These are phyloP conservation scores for Tragulus kanchil DNA, from an alignment of 2,113 vertebrate genomes.

Conservation along the genomic window DNA sequence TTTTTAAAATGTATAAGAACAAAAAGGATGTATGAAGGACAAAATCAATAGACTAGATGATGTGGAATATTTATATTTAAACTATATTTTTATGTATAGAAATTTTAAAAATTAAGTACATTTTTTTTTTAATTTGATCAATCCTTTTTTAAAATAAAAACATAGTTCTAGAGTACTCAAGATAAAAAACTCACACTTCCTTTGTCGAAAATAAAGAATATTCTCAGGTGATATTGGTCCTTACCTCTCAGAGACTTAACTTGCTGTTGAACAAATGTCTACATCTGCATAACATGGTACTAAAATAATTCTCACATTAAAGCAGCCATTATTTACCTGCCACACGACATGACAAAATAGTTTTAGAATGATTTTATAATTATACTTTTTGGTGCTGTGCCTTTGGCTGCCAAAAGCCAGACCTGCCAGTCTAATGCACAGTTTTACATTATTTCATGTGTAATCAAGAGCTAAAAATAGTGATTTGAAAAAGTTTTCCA, in stretches of 20 bases:
- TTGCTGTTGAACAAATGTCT: conserved; percentile 53
- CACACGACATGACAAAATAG: conserved; percentile 62
- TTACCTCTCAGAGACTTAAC: conserved; percentile 42
- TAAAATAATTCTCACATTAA: conserved; percentile 67
- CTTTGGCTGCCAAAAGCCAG: conserved; percentile 57
- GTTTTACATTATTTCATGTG: conserved; percentile 54
- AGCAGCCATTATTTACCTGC: conserved; percentile 70
- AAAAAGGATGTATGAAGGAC: background rate
- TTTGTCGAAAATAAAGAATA: conserved; percentile 20
- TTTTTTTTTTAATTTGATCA: conserved; percentile 23
- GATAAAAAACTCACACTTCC: background rate
- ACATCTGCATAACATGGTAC: conserved; percentile 54
- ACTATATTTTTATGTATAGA: background rate
- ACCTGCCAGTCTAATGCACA: conserved; percentile 47
- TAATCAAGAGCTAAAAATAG: conserved; percentile 61
- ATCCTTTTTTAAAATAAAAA: conserved; percentile 40
- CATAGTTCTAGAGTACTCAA: background rate
- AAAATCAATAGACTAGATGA: background rate
- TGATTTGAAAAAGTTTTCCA: conserved; percentile 53
- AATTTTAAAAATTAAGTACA: background rate
- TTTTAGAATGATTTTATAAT: conserved; percentile 74
- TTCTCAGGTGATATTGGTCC: background rate
- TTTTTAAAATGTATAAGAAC: too few relatives aligned
- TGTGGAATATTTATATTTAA: background rate
- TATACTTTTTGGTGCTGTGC: conserved; percentile 35